Percentiles rank a stretch among this genome's conserved stretches.
Evolutionary conservation across 2,113 vertebrate genomes (phyloP).

Genomic region (Acanthochromis polyacanthus): DNA sequence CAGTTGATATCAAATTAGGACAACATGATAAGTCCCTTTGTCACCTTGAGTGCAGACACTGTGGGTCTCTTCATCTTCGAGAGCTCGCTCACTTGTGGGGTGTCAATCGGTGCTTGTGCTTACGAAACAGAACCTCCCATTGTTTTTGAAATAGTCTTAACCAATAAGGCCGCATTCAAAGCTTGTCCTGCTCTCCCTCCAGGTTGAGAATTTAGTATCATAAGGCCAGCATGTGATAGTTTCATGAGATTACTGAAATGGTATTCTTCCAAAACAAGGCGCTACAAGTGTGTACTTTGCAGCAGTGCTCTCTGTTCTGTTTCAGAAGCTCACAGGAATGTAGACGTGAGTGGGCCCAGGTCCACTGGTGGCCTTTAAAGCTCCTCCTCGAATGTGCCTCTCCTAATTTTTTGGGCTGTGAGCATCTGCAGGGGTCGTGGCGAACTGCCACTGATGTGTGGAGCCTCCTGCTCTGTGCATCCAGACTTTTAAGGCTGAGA

Average conservation of each 20-base stretch:
- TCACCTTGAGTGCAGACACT: slow-evolving; percentile 49
- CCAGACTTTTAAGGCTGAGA: not conserved
- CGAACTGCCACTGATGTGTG: slow-evolving; percentile 19
- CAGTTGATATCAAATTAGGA: slow-evolving; percentile 48
- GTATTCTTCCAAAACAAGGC: slow-evolving; percentile 71
- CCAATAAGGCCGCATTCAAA: slow-evolving; percentile 71
- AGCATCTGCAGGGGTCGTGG: slow-evolving; percentile 12
- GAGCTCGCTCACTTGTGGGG: slow-evolving; percentile 44
- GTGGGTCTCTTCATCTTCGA: slow-evolving; percentile 44
- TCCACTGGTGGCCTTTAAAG: slow-evolving; percentile 45
- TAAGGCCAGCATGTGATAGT: slow-evolving; percentile 81
- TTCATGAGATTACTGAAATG: slow-evolving; percentile 76
- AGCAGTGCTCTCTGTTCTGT: slow-evolving; percentile 65
- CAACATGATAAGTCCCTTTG: slow-evolving; percentile 51
- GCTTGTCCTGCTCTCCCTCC: slow-evolving; percentile 60
- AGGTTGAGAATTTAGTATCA: slow-evolving; percentile 78
- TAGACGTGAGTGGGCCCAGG: slow-evolving; percentile 52
- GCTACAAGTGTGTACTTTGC: slow-evolving; percentile 73
- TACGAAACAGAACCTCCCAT: slow-evolving; percentile 70
- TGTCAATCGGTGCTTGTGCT: slow-evolving; percentile 62
- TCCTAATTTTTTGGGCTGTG: slow-evolving; percentile 20
- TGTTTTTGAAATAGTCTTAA: slow-evolving; percentile 74
- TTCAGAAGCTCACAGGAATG: slow-evolving; percentile 70
- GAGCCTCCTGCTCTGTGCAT: not conserved
- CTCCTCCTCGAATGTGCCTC: slow-evolving; percentile 29